Conservation (phyloP, 2,797 vertebrate species). For the Poeciliopsis paucimaculata region DNA sequence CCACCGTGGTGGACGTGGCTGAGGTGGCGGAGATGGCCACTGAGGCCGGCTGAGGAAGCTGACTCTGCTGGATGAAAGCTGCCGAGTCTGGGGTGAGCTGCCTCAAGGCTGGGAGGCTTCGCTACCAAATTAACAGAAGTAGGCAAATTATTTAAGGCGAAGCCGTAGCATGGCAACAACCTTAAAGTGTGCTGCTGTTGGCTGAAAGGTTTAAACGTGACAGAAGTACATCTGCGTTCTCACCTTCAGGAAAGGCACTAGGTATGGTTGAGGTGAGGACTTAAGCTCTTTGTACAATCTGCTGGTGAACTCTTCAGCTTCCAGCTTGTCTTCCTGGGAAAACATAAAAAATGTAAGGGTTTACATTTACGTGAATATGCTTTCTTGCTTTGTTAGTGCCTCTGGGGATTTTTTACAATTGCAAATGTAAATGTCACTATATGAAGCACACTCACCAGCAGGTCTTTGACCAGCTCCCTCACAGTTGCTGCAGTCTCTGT, state of each 20-base stretch:
- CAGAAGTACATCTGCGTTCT: conserved; percentile 5
- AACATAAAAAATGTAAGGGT: conserved; percentile 19
- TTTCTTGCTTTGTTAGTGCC: neutral
- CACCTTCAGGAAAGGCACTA: conserved; percentile 99
- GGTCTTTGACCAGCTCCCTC: conserved; percentile 92
- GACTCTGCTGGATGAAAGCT: conserved; percentile 98
- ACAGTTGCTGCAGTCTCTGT: conserved; percentile 93
- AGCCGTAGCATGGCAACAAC: neutral
- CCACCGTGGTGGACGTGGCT: conserved; percentile 76
- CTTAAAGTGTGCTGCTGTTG: neutral
- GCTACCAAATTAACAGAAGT: conserved; percentile 74
- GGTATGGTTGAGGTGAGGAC: conserved; percentile 97
- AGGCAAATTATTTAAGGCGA: neutral
- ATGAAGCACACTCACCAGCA: conserved; percentile 86
- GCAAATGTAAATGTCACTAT: neutral
- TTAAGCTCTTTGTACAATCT: conserved; percentile 96
- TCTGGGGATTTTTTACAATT: conserved; percentile 1
- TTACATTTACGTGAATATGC: neutral
- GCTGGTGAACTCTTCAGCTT: conserved; percentile 97
- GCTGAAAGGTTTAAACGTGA: neutral
- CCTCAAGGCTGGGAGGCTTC: conserved; percentile 97
- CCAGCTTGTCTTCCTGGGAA: conserved; percentile 91
- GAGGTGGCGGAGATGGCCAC: conserved; percentile 55
- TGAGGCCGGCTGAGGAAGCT: conserved; percentile 79
- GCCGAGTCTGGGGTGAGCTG: conserved; percentile 95